Conservation (phyloP, 2,113 vertebrate genomes). For the Nannobrachium achirus region DNA sequence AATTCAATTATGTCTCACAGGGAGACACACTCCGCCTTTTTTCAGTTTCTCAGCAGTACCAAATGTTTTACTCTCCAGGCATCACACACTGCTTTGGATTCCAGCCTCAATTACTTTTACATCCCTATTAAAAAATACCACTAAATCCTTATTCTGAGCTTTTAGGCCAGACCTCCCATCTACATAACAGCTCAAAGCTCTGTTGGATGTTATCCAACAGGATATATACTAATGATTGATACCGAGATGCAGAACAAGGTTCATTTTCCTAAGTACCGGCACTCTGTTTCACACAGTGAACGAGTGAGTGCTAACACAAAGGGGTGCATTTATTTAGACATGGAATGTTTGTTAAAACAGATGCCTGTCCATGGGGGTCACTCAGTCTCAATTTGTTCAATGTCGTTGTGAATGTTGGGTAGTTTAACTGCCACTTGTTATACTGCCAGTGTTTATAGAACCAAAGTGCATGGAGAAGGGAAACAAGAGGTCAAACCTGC, state of each 20-base stretch:
- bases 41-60: constrained; percentile 9
- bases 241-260: not conserved
- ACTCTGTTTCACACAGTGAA: not conserved
- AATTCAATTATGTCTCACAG: not conserved
- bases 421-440: too few relatives aligned
- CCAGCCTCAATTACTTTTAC: constrained; percentile 8
- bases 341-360: too few relatives aligned
- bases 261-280: not conserved
- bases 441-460: too few relatives aligned
- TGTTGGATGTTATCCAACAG: not conserved
- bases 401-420: too few relatives aligned
- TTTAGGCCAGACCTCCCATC: not conserved
- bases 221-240: not conserved
- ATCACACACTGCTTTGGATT: constrained; percentile 1
- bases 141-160: not conserved
- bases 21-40: not conserved
- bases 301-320: not conserved
- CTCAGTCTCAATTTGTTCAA: too few relatives aligned
- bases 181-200: not conserved
- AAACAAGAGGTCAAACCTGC: too few relatives aligned
- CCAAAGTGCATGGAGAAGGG: too few relatives aligned
- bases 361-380: too few relatives aligned
- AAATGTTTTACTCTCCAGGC: not conserved
- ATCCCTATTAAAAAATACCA: constrained; percentile 3
- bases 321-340: too few relatives aligned